Evolutionary conservation across 2,888 invertebrate genomes (phyloP).

Genomic region (Eremobia ochroleuca): DNA sequence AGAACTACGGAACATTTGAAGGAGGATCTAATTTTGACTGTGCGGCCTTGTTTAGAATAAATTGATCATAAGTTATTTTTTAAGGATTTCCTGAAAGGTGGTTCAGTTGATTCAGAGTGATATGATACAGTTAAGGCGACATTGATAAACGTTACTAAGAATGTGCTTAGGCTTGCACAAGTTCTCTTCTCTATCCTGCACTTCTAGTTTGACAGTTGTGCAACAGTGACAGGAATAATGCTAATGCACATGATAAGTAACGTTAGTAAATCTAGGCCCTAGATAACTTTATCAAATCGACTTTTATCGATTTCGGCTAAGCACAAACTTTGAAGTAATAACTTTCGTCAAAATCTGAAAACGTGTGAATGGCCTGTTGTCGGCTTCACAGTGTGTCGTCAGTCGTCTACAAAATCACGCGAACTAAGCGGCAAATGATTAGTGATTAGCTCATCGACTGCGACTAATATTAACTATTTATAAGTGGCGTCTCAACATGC

Average conservation of each 20-base stretch:
- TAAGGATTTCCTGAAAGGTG: slow-evolving; percentile 38
- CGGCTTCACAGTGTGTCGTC: not conserved
- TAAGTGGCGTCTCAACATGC: no score
- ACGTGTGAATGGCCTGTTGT: not conserved
- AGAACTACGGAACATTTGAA: slow-evolving; percentile 51
- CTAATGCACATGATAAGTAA: not conserved
- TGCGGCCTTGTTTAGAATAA: slow-evolving; percentile 42
- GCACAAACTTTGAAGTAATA: not conserved
- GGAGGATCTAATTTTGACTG: slow-evolving; percentile 56
- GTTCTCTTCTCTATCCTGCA: not conserved
- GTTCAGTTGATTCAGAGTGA: not conserved
- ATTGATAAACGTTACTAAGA: not conserved
- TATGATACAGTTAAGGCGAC: not conserved
- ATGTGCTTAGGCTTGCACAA: not conserved
- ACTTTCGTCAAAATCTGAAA: not conserved
- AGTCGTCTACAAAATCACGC: no score
- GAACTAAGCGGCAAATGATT: no score
- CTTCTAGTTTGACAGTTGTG: not conserved
- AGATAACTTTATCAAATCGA: no score
- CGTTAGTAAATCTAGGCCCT: not conserved
- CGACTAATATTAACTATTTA: no score
- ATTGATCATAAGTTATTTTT: slow-evolving; percentile 30
- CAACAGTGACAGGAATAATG: not conserved
- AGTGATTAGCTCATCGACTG: no score
- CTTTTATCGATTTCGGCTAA: not conserved